Percentiles rank a stretch among this genome's conserved stretches.
phyloP scores from a whole-genome alignment of 2,888 invertebrate species.

The Limnephilus auricula region DNA sequence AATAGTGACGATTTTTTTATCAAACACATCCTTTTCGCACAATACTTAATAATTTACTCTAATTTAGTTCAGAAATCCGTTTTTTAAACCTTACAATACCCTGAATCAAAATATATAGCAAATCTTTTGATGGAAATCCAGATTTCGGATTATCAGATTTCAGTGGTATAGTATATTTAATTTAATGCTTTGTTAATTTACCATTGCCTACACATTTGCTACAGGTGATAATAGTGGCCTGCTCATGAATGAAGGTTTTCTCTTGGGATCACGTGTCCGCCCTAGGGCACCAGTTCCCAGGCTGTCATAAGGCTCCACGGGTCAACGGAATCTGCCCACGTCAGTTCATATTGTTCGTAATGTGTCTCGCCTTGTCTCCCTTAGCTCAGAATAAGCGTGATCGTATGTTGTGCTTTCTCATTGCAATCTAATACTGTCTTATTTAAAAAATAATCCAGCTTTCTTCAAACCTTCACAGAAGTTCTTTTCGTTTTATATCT shows the following conservation, averaged over 20 bases:
- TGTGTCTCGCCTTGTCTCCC: slow-evolving; percentile 38
- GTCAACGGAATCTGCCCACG: slow-evolving; percentile 47
- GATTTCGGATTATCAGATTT: too few relatives aligned
- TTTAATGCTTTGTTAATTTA: slow-evolving; percentile 5
- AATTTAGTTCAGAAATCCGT: too few relatives aligned
- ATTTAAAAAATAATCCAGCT: background rate
- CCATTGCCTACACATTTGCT: background rate
- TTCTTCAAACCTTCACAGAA: background rate
- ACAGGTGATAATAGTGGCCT: background rate
- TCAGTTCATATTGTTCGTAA: slow-evolving; percentile 45
- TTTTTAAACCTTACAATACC: too few relatives aligned
- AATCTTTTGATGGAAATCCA: too few relatives aligned
- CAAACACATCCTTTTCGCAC: too few relatives aligned
- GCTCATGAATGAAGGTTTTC: slow-evolving; percentile 27
- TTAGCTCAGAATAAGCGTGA: background rate
- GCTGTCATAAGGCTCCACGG: slow-evolving; percentile 39
- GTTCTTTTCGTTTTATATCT: background rate
- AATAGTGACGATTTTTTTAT: background rate
- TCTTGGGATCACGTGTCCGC: slow-evolving; percentile 17
- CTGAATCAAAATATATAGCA: too few relatives aligned
- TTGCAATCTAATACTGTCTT: background rate
- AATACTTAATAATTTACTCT: too few relatives aligned
- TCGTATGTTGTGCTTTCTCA: slow-evolving; percentile 22
- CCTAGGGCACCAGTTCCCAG: slow-evolving; percentile 37
- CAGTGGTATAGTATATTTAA: background rate